A percentile compares a stretch with the other conserved stretches of the same genome.
These are phyloP conservation scores for Tholera decimalis DNA, from an alignment of 2,888 invertebrate genomes.

Conservation along the genomic window DNA sequence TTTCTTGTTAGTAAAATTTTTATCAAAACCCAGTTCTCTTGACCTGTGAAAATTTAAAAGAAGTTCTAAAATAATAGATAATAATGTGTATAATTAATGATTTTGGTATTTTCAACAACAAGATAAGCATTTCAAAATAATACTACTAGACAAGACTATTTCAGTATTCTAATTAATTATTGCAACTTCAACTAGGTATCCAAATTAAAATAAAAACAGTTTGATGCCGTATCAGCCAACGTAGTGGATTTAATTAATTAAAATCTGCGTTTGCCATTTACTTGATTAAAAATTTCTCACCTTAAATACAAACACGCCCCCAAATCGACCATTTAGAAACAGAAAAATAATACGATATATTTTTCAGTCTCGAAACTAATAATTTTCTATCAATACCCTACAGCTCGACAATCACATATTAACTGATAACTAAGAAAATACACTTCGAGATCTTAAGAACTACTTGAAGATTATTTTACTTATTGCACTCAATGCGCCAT, in stretches of 20 bases:
- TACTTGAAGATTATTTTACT: no score
- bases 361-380: slow-evolving; percentile 13
- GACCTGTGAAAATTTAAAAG: no score
- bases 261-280: slow-evolving; percentile 25
- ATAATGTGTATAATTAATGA: no score
- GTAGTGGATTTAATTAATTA: slow-evolving; percentile 17
- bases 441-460: no score
- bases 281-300: slow-evolving; percentile 36
- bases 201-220: slow-evolving; percentile 6
- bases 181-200: background rate
- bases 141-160: background rate
- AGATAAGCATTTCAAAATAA: no score
- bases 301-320: background rate
- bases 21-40: no score
- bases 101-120: no score
- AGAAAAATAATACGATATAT: no score
- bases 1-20: no score
- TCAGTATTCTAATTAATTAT: background rate
- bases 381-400: slow-evolving; percentile 13
- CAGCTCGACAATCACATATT: slow-evolving; percentile 21
- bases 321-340: slow-evolving; percentile 35
- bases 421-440: slow-evolving; percentile 8
- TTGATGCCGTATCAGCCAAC: background rate
- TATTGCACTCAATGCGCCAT: no score
- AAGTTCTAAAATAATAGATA: no score